A percentile compares a stretch with the other conserved stretches of the same genome.
Conservation (phyloP, 1,140 invertebrate genomes). For the Drosophila neocordata region DNA sequence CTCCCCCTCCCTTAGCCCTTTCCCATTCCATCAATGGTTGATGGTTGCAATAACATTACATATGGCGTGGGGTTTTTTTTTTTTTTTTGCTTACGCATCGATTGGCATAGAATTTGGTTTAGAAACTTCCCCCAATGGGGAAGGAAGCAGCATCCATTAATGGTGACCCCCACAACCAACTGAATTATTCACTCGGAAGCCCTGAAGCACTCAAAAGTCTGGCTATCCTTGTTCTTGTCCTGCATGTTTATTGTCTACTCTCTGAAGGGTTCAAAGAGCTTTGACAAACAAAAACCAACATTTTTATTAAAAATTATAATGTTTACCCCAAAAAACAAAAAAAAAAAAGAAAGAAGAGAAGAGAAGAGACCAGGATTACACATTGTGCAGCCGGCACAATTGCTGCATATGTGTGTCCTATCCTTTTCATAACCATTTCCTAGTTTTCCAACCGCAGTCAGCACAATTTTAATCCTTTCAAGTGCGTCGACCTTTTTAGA, state of each 20-base stretch:
- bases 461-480: constrained; percentile 77
- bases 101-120: constrained; percentile 44
- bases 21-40: constrained; percentile 8
- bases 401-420: constrained; percentile 29
- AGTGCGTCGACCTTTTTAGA: constrained; percentile 49
- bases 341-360: no score
- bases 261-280: constrained; percentile 60
- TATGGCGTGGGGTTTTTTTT: constrained; percentile 38
- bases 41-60: constrained; percentile 50
- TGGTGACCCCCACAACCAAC: background rate
- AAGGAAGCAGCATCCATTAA: background rate
- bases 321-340: constrained; percentile 33
- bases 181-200: constrained; percentile 54
- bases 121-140: constrained; percentile 42
- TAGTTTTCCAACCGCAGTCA: constrained; percentile 47
- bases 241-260: constrained; percentile 37
- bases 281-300: constrained; percentile 46
- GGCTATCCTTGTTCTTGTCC: constrained; percentile 11
- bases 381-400: constrained; percentile 33
- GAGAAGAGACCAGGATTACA: constrained; percentile 33
- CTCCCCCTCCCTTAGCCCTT: no score
- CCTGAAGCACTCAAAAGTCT: constrained; percentile 36
- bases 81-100: constrained; percentile 69
- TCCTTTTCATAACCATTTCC: constrained; percentile 58
- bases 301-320: constrained; percentile 77